Evolutionary conservation across 2,888 invertebrate genomes (phyloP), one percentile per base, ranked within the genome.

Genomic region (Cancer borealis): DNA sequence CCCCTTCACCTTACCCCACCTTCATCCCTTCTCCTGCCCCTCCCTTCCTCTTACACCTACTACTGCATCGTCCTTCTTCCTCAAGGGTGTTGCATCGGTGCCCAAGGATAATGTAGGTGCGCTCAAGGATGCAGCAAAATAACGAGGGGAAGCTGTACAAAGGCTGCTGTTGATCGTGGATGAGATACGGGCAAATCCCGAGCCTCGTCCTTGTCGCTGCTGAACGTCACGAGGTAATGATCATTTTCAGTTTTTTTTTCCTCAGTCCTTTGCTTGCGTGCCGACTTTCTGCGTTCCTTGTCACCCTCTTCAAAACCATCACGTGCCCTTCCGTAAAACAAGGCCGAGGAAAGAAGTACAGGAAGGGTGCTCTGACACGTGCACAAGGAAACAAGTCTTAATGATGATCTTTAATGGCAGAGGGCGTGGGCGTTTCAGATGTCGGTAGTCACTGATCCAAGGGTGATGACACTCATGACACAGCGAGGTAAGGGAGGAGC

Each of bases 51-150:
- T 26, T 66, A n/a, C 54, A 54, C 66, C 17, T 79, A 30, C 30
- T 84, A 10, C 39, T 84, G 39, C 84, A 30, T 39, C 84, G 84
- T 84, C 84, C 84, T 84, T 84, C 84, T 39, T n/a, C 39, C 39
- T 84, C 84, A 84, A 84, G 84, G 84, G 84, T 84, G 84, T 84
- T 84, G 84, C 84, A 84, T 84, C 17, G 39, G 84, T 84, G 84
- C 84, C 84, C 84, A 84, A 84, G 84, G 84, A 84, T 84, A 84
- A 84, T 39, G 84, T 39, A 84, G 84, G 30, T 39, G 84, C 30
- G 39, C 84, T 84, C 84, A 84, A 84, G 84, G 84, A 84, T 84
- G 84, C 39, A 30, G 84, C 84, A 84, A 84, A 84, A 84, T 84
- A 84, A 84, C 84, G 39, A 84, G 84, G 14, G 84, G 84, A 84